Evolutionary conservation across 2,888 invertebrate species (phyloP).

Genomic region (Hyalella azteca): DNA sequence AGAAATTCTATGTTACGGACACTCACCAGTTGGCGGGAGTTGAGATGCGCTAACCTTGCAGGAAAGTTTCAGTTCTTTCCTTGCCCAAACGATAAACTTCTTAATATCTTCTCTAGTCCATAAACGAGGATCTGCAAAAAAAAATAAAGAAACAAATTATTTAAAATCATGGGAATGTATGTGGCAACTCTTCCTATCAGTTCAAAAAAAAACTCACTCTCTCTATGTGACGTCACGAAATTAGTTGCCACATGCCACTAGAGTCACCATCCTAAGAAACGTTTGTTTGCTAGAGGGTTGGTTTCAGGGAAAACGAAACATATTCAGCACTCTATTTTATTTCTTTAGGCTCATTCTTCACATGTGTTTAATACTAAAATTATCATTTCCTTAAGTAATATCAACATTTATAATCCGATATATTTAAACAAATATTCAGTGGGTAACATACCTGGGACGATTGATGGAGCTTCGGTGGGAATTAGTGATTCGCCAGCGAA

Average conservation of each 20-base stretch:
- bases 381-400: too few species aligned
- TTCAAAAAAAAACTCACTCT: background rate
- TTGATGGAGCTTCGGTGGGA: background rate
- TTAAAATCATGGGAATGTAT: background rate
- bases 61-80: background rate
- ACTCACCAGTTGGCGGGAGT: slow-evolving; percentile 28
- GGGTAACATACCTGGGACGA: slow-evolving; percentile 18
- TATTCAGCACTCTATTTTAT: too few species aligned
- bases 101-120: slow-evolving; percentile 10
- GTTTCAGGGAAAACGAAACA: too few species aligned
- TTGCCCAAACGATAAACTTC: slow-evolving; percentile 16
- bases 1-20: too few species aligned
- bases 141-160: background rate
- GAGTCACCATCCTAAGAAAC: slow-evolving; percentile 2
- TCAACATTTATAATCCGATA: too few species aligned
- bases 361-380: too few species aligned
- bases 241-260: background rate
- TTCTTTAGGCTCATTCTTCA: too few species aligned
- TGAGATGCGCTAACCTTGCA: background rate
- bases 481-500: background rate
- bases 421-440: too few species aligned
- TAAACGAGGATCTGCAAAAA: slow-evolving; percentile 15
- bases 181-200: background rate
- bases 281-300: too few species aligned
- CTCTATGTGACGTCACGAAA: slow-evolving; percentile 7